Conservation (phyloP, 2,797 vertebrate genomes). For the Sandelia bainsii region DNA sequence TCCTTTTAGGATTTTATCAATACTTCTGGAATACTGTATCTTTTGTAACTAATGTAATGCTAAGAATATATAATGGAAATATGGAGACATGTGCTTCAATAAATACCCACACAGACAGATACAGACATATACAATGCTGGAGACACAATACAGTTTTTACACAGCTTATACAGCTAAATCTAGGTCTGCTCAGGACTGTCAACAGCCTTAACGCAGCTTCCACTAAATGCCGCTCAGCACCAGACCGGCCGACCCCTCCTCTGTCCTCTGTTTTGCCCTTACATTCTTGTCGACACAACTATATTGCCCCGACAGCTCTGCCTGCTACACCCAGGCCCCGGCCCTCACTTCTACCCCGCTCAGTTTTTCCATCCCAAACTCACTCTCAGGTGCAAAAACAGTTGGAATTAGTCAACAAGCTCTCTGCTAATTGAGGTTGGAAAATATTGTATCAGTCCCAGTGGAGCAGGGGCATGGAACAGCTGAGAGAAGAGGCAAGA, state of each 20-base stretch:
- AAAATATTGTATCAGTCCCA: slow-evolving; percentile 91
- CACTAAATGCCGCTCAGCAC: slow-evolving; percentile 39
- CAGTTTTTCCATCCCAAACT: slow-evolving; percentile 85
- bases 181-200: slow-evolving; percentile 14
- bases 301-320: slow-evolving; percentile 71
- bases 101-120: neutral
- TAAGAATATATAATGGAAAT: neutral
- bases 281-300: slow-evolving; percentile 78
- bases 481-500: slow-evolving; percentile 79
- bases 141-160: slow-evolving; percentile 1
- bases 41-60: neutral
- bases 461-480: slow-evolving; percentile 82
- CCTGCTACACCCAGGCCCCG: slow-evolving; percentile 70
- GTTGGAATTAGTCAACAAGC: slow-evolving; percentile 86
- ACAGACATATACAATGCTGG: neutral
- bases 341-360: slow-evolving; percentile 78
- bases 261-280: slow-evolving; percentile 76
- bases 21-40: neutral
- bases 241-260: slow-evolving; percentile 52
- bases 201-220: slow-evolving; percentile 20
- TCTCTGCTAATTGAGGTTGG: slow-evolving; percentile 86
- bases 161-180: neutral
- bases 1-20: slow-evolving; percentile 12
- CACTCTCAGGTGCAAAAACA: slow-evolving; percentile 89
- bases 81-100: neutral